Base-by-base conservation (phyloP, 2,888 invertebrate species). In the Parnassius glacialis region DNA sequence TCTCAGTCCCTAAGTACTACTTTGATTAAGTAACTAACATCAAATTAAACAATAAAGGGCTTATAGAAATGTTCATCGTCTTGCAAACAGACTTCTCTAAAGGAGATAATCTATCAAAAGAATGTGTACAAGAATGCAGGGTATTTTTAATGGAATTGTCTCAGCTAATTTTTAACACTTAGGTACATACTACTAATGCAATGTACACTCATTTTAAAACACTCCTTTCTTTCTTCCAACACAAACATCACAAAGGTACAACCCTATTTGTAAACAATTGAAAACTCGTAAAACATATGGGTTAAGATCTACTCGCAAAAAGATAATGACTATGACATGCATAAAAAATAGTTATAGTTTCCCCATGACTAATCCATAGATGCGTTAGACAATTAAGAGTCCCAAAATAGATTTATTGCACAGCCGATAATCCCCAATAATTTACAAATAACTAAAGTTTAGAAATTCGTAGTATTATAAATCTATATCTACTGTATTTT, bases 1-100 rank as follows among this genome's bases (percentile, higher is more conserved):
- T 72, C 68, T 80, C 83, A 88, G 87, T 85, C 84, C 86, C 86
- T 87, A 87, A 87, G 84, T 85, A 88, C 84, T 74, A 78, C 78
- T 65, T 74, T 78, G 74, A 73, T 77, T 77, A 79, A 80, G 71
- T 73, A 74, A 75, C 53, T 70, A 79, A 76, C 71, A 75, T 68
- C 70, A 74, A 77, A 71, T 75, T 72, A 68, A 74, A 70, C 78
- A 76, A 73, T 48, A 73, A 66, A 65, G 73, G 74, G 76, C 70
- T 75, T 71, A 70, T 75, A 48, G 13, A 45, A 45, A 69, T 71
- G 72, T 75, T 78, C 75, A 34, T 3, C 2, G 2, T 59, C 57
- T 12, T 48, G 43, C 51, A 73, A 74, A 67, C 57, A 70, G 65
- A 70, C 62, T 69, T 64, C 75, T 68, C 68, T 71, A 74, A 64